A percentile compares a stretch with the other conserved stretches of the same genome.
phyloP scores from a whole-genome alignment of 1,140 invertebrate species.

The Xylocopa sonorina region DNA sequence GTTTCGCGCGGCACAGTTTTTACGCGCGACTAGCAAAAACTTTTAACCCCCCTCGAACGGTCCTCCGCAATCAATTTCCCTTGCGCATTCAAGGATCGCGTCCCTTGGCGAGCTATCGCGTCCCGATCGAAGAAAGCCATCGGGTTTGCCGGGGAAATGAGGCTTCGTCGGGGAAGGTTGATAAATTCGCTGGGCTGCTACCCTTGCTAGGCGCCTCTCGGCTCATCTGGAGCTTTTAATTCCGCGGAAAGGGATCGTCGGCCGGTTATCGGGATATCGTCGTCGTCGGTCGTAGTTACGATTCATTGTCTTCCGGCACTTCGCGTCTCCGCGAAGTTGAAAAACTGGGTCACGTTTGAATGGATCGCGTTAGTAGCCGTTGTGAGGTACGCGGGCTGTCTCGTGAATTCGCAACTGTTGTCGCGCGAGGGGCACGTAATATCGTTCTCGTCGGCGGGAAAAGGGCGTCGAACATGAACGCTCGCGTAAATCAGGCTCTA shows the following conservation, averaged over 20 bases:
- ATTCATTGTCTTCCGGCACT: slow-evolving; percentile 11
- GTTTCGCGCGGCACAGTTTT: neutral
- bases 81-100: neutral
- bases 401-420: slow-evolving; percentile 5
- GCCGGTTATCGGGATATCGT: slow-evolving; percentile 13
- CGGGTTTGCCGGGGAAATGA: no score
- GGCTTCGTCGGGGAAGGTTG: neutral
- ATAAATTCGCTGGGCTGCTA: neutral
- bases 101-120: no score
- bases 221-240: neutral
- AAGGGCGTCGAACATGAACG: slow-evolving; percentile 10
- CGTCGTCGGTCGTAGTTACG: neutral
- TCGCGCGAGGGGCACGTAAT: neutral
- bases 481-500: slow-evolving; percentile 45
- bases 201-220: neutral
- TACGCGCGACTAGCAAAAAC: neutral
- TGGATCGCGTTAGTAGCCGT: neutral
- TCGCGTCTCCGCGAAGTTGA: neutral
- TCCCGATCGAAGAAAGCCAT: neutral
- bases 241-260: neutral
- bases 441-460: neutral
- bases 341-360: slow-evolving; percentile 38
- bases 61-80: neutral
- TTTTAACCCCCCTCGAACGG: slow-evolving; percentile 13
- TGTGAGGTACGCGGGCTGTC: neutral